Base-by-base conservation (phyloP, 2,113 vertebrate genomes). In the Lontra canadensis region DNA sequence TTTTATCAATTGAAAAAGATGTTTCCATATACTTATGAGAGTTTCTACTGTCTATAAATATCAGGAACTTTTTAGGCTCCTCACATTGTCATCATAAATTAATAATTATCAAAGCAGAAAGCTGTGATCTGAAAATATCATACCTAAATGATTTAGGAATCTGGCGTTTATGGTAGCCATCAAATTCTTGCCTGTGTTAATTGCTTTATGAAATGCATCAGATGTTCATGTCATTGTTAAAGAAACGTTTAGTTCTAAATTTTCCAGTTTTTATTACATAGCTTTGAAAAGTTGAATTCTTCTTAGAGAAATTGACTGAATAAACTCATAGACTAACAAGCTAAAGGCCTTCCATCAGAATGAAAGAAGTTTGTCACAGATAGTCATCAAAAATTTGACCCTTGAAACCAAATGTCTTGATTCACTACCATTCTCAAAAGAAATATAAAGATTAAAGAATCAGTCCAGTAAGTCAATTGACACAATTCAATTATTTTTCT, bases 51-150 rank as follows among this genome's bases (percentile, higher is more conserved):
- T 88, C 67, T 52, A n/a, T 85, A 36, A 91, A 36, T 42, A 2
- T 20, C 31, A 59, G 42, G 36, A 73, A 89, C 18, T 85, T 81
- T 94, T 73, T 83, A 96, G 92, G 49, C 13, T 55, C 9, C 31
- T 97, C 18, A 61, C 0, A 4, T 84, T 71, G 34, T 96, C 82
- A 47, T 21, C 26, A 86, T 92, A 89, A 85, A 67, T 81, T 96
- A 94, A 49, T 78, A 44, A 82, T 97, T 85, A 97, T 94, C 44
- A 84, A 95, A 83, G 34, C 49, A 69, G 39, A 74, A 74, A 88
- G 49, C 31, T 57, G 4, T 74, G 73, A 59, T 82, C 47, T 95
- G 61, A 96, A 93, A 93, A 39, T 36, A 42, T 65, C 2, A 61
- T 34, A 44, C 15, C 47, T 39, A 47, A 29, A 76, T 34, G 20